Percentiles rank a stretch among this genome's conserved stretches.
Evolutionary conservation across 2,888 invertebrate species (phyloP).

Genomic region (Drosophila paracracens): DNA sequence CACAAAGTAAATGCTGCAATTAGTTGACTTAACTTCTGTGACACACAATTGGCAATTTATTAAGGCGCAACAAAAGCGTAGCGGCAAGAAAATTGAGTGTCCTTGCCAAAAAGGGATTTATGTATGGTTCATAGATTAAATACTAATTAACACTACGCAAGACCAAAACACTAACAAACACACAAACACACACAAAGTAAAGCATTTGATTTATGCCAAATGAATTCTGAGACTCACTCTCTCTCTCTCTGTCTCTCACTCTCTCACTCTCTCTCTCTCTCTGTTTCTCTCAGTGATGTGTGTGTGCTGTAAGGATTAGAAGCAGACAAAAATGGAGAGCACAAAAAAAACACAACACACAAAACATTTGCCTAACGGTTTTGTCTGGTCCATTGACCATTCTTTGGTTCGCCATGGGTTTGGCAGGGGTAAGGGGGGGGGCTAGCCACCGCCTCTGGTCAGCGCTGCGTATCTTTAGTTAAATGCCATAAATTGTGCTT

Average conservation of each 20-base stretch:
- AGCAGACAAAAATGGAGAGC: slow-evolving; percentile 39
- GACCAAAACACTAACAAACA: slow-evolving; percentile 33
- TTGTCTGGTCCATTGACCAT: slow-evolving; percentile 72
- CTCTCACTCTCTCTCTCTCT: background rate
- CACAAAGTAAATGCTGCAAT: slow-evolving; percentile 64
- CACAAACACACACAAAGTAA: slow-evolving; percentile 33
- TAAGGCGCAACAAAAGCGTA: slow-evolving; percentile 52
- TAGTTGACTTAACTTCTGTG: slow-evolving; percentile 73
- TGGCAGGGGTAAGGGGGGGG: background rate
- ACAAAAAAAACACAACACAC: slow-evolving; percentile 31
- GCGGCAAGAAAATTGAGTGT: slow-evolving; percentile 70
- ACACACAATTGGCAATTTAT: slow-evolving; percentile 74
- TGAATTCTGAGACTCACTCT: slow-evolving; percentile 48
- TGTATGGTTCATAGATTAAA: slow-evolving; percentile 82
- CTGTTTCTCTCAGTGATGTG: slow-evolving; percentile 21
- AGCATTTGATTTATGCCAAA: slow-evolving; percentile 77
- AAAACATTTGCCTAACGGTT: slow-evolving; percentile 65
- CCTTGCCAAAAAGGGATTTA: slow-evolving; percentile 71
- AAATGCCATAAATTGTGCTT: slow-evolving; percentile 79
- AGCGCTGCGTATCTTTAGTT: slow-evolving; percentile 72
- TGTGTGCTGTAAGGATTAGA: slow-evolving; percentile 69
- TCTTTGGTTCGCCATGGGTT: slow-evolving; percentile 15
- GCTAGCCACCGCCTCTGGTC: slow-evolving; percentile 27
- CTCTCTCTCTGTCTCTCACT: slow-evolving; percentile 6
- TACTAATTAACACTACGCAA: slow-evolving; percentile 80